Evolutionary conservation across 1,140 invertebrate genomes (phyloP).

Genomic region (Hestina assimilis): DNA sequence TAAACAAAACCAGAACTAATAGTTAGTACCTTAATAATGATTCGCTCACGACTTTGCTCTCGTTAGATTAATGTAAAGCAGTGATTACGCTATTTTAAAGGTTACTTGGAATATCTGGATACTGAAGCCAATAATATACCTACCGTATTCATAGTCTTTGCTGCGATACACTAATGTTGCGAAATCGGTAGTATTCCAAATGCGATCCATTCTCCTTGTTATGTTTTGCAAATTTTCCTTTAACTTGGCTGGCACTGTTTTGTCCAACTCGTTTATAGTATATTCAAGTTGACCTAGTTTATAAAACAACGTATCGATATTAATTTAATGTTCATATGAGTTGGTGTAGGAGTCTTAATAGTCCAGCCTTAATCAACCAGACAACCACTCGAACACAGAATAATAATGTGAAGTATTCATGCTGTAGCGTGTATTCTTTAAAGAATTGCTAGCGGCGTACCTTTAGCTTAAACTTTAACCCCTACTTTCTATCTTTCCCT

Average conservation of each 20-base stretch:
- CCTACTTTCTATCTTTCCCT: no score
- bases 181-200: conserved; percentile 50
- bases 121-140: conserved; percentile 8
- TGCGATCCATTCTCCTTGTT: conserved; percentile 59
- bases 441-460: no score
- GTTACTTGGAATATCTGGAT: conserved; percentile 2
- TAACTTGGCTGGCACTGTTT: conserved; percentile 58
- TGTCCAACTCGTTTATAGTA: conserved; percentile 65
- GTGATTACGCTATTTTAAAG: neutral
- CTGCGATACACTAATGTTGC: conserved; percentile 51
- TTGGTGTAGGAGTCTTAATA: no score
- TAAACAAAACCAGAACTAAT: neutral
- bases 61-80: neutral
- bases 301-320: no score
- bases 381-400: no score
- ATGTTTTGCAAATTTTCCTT: conserved; percentile 66
- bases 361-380: no score
- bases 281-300: conserved; percentile 64
- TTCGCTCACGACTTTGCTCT: neutral
- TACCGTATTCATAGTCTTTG: conserved; percentile 71
- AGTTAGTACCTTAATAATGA: neutral
- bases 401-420: no score
- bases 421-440: no score
- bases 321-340: no score
- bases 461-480: no score